Evolutionary conservation across 53 echinoderm and acorn worm genomes (phyloP).

Genomic region (Actinopyga echinites): DNA sequence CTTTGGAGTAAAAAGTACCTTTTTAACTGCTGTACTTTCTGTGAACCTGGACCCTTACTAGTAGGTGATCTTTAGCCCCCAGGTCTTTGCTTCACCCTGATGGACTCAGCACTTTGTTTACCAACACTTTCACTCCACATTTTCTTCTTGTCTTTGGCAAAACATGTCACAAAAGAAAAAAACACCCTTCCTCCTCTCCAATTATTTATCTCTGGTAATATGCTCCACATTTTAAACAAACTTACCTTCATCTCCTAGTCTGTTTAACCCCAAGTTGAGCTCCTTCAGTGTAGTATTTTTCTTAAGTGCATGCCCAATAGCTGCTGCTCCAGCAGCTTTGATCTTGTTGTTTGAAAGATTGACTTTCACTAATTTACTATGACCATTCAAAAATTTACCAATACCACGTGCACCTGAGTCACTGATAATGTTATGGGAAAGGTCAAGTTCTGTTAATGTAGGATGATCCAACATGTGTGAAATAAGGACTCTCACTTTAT

Average conservation of each 20-base stretch:
- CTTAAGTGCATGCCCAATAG: slow-evolving; percentile 89
- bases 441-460: slow-evolving; percentile 75
- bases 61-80: no score
- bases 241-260: slow-evolving; percentile 97
- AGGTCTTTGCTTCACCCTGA: no score
- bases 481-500: slow-evolving; percentile 89
- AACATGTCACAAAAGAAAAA: no score
- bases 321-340: slow-evolving; percentile 81
- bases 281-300: slow-evolving; percentile 86
- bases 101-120: no score
- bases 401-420: slow-evolving; percentile 93
- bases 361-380: slow-evolving; percentile 74
- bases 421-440: slow-evolving; percentile 91
- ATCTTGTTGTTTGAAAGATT: slow-evolving; percentile 91
- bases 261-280: slow-evolving; percentile 90
- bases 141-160: no score
- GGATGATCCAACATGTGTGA: slow-evolving; percentile 94
- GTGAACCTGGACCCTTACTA: no score
- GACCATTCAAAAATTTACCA: slow-evolving; percentile 92
- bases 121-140: no score
- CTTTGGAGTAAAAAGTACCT: no score
- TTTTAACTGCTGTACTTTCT: no score
- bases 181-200: no score
- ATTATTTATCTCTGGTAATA: no score
- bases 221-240: no score